Conservation (phyloP, 1,140 invertebrate genomes). For the Papilio helenus region DNA sequence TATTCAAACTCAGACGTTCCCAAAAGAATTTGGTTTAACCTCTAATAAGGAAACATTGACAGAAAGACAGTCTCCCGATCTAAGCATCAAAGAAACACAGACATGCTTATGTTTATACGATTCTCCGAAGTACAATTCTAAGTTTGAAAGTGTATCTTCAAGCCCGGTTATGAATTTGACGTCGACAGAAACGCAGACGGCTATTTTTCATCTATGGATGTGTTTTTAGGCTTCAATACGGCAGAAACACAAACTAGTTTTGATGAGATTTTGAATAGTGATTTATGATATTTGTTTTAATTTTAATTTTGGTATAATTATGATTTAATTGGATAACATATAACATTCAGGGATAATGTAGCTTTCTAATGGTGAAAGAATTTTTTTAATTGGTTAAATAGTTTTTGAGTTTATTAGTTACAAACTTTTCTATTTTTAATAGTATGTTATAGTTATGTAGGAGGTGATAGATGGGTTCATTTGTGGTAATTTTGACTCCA, state of each 20-base stretch:
- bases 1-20: slow-evolving; percentile 74
- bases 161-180: slow-evolving; percentile 58
- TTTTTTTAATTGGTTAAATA: too few species aligned
- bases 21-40: slow-evolving; percentile 65
- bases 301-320: slow-evolving; percentile 44
- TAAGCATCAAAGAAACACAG: slow-evolving; percentile 74
- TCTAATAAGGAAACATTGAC: slow-evolving; percentile 68
- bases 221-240: slow-evolving; percentile 56
- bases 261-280: slow-evolving; percentile 50
- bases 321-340: too few species aligned
- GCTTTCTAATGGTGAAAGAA: too few species aligned
- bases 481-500: too few species aligned
- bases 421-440: too few species aligned
- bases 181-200: slow-evolving; percentile 70
- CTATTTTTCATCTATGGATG: slow-evolving; percentile 50
- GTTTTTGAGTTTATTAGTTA: too few species aligned
- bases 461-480: too few species aligned
- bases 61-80: slow-evolving; percentile 65
- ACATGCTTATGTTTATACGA: slow-evolving; percentile 69
- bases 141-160: slow-evolving; percentile 57
- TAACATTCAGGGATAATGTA: too few species aligned
- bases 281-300: too few species aligned
- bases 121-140: slow-evolving; percentile 52
- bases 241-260: slow-evolving; percentile 70
- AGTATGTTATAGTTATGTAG: too few species aligned